Conservation (phyloP, 2,888 invertebrate genomes). For the Athalia circularis region DNA sequence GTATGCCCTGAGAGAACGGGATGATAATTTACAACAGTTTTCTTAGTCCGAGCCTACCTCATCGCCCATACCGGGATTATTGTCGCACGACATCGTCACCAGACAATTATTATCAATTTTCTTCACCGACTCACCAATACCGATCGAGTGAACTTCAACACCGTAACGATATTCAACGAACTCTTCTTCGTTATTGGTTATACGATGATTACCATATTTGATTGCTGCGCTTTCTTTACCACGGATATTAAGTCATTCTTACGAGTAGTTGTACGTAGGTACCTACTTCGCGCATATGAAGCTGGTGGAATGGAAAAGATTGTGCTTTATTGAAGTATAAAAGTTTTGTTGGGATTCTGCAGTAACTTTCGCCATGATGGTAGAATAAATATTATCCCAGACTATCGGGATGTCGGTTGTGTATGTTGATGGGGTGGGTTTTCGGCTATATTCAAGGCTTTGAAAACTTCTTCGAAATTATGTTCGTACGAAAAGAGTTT, state of each 20-base stretch:
- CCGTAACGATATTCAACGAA: too few species aligned
- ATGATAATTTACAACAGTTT: slow-evolving; percentile 47
- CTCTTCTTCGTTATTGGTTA: too few species aligned
- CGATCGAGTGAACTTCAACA: too few species aligned
- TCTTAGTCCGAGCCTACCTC: slow-evolving; percentile 7
- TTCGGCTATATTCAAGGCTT: slow-evolving; percentile 4
- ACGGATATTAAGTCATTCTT: neutral
- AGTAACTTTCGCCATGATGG: slow-evolving; percentile 33
- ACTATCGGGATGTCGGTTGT: neutral
- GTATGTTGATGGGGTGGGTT: neutral
- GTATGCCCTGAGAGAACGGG: slow-evolving; percentile 53
- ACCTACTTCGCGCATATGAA: neutral
- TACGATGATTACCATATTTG: too few species aligned
- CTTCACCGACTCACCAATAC: neutral
- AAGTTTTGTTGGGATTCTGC: slow-evolving; percentile 21
- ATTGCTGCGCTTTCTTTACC: too few species aligned
- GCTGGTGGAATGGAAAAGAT: neutral
- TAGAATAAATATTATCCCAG: slow-evolving; percentile 39
- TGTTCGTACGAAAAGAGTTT: slow-evolving; percentile 27
- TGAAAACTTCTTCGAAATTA: slow-evolving; percentile 34
- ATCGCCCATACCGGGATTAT: slow-evolving; percentile 27
- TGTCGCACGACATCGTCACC: slow-evolving; percentile 10
- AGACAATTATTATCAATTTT: slow-evolving; percentile 32
- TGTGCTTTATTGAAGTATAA: slow-evolving; percentile 29
- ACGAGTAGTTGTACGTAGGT: too few species aligned